Base-by-base conservation (phyloP, 1,140 invertebrate genomes). In the Diorhabda sublineata region DNA sequence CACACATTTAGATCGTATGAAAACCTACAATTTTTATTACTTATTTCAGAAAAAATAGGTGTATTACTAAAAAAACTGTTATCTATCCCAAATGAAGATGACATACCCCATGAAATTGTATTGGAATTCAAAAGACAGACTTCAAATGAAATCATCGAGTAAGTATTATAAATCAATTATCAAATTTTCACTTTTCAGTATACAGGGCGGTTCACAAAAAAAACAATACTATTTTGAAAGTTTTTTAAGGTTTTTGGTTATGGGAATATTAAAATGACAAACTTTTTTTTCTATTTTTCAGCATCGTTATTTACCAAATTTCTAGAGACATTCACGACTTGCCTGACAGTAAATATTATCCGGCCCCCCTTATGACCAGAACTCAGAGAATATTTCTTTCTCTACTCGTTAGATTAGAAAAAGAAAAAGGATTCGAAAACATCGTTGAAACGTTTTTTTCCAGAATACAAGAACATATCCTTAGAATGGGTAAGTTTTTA, bases 311-410 rank as follows among this genome's bases (percentile, higher is more conserved):
- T 42, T 57, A 67, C 56, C 71, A 73, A 66, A 44, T 76, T 42
- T 67, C 69, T 5, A 5, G 4, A 47, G 76, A 77, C 67, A 58
- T 64, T 41, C 42, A 58, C 41, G 72, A 75, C 63, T 72, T 70
- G 60, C 61, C 74, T 41, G 72, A 75, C 58, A 70, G 9, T 9
- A 68, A 73, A 64, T 73, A 70, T 56, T 70, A 73, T 56, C 72
- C 73, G 6, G 74, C 76, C 45, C 77, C 77, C 2, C 43, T 72
- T 42, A 70, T 79, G 73, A 79, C 76, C 6, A 45, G 60, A 26
- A 74, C 70, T 45, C 77, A 79, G 67, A 66, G 76, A 58, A 75
- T 71, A 45, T 64, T 75, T 42, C 67, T 77, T 11, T 71, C 72
- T 56, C 66, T 76, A 45, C 65, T 74, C 63, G 26, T 73, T 4